Evolutionary conservation across 1,140 invertebrate genomes (phyloP).

Genomic region (Leptopilina boulardi): DNA sequence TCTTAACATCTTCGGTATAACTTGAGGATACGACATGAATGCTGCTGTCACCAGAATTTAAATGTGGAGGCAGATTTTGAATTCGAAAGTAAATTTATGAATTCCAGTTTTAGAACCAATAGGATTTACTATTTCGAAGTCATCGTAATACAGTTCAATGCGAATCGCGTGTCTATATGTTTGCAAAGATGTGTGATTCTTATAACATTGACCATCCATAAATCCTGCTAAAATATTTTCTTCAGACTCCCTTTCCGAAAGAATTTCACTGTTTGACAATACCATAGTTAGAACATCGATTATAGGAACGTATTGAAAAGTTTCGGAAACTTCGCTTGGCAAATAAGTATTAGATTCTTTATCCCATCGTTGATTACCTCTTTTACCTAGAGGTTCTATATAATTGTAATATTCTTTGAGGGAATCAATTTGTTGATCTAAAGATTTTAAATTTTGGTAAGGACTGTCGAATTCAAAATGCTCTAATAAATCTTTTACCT

Average conservation of each 20-base stretch:
- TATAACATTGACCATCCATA: background rate
- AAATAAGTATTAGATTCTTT: background rate
- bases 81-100: background rate
- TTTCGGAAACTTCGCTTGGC: background rate
- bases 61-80: background rate
- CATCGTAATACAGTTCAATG: background rate
- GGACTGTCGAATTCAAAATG: background rate
- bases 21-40: background rate
- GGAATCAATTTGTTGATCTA: background rate
- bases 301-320: background rate
- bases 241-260: background rate
- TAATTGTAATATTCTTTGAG: background rate
- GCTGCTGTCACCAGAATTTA: background rate
- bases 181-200: background rate
- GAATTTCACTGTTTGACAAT: background rate
- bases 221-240: background rate
- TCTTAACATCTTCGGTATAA: background rate
- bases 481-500: background rate
- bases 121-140: constrained; percentile 1
- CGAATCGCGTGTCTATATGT: background rate
- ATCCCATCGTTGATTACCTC: background rate
- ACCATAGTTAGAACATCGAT: background rate
- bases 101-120: background rate
- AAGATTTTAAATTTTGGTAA: background rate
- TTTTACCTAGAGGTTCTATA: background rate